Base-by-base conservation (phyloP, 2,888 invertebrate genomes). In the Idaea straminata region DNA sequence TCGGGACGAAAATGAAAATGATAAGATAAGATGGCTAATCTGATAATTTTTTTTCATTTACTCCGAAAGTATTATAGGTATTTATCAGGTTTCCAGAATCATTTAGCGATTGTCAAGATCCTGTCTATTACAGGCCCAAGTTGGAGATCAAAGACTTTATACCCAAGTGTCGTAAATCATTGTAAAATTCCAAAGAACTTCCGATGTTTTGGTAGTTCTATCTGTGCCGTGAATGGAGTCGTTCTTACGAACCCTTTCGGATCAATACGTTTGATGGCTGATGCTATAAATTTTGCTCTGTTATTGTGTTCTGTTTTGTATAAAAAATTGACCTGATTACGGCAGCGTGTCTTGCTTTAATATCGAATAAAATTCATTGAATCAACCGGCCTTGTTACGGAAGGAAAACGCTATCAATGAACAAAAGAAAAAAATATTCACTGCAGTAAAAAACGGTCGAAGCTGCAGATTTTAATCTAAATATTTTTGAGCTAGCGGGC, bases 141-240 rank as follows among this genome's bases (percentile, higher is more conserved):
- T 47, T 57, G 63, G 62, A 68, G 67, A 72, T 70, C 71, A 67
- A 73, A 71, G 71, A 67, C 67, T 63, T 35, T 68, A 68, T 68
- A 71, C 66, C 64, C 62, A 64, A 70, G 65, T 61, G 65, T 61
- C 64, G 68, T 73, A 72, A 69, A 72, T 72, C 73, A 68, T 67
- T 69, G 65, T 65, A 62, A 63, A 64, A 66, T 60, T 65, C 65
- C 58, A 69, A 63, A 38, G 64, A 70, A 66, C 66, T 68, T 68
- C 66, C 65, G 62, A 66, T 68, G 67, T 69, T 13, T 67, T 63
- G 68, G 57, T 63, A 72, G 65, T 69, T 68, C 64, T 47, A 7
- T 47, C 47, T 70, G 67, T 70, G 64, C 62, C 72, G 68, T 66
- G 65, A 70, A 66, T 63, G 66, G 67, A 62, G 67, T 66, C 64